phyloP scores from a whole-genome alignment of 2,797 vertebrate species.

The Poeciliopsis infans region DNA sequence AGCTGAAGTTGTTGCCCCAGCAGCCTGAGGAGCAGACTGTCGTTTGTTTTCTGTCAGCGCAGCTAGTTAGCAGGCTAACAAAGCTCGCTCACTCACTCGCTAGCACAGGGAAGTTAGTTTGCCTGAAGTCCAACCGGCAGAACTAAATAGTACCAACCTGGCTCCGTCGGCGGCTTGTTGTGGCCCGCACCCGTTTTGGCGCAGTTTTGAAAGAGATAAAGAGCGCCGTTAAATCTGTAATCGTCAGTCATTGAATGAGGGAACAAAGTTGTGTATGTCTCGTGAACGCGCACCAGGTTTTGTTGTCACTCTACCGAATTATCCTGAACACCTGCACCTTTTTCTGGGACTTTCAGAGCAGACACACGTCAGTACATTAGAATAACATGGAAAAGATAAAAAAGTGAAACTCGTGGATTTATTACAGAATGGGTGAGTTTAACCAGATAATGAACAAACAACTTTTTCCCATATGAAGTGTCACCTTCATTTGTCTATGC shows the following conservation, averaged over 20 bases:
- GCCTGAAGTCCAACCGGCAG: background rate
- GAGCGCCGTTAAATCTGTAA: background rate
- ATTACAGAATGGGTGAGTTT: background rate
- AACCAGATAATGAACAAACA: background rate
- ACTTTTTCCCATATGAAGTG: background rate
- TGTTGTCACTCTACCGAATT: slow-evolving; percentile 48
- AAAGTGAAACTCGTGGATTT: background rate
- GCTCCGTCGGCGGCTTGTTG: background rate
- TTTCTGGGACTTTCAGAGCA: background rate
- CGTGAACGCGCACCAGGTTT: slow-evolving; percentile 48
- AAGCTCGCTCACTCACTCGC: background rate
- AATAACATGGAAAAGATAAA: background rate
- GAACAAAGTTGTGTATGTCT: slow-evolving; percentile 30
- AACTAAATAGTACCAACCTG: too few species aligned
- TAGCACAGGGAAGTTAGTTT: slow-evolving; percentile 42
- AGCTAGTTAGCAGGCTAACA: slow-evolving; percentile 42
- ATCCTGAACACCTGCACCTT: background rate
- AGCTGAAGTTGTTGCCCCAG: slow-evolving; percentile 26
- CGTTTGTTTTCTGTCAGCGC: slow-evolving; percentile 7
- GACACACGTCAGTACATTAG: background rate
- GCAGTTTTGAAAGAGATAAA: background rate
- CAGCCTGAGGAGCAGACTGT: slow-evolving; percentile 5
- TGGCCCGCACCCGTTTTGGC: background rate
- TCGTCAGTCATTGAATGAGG: background rate
- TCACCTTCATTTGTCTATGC: background rate